phyloP scores from a whole-genome alignment of 37 sponge, comb jelly and placozoan genomes.

The Aplysina aerophoba region DNA sequence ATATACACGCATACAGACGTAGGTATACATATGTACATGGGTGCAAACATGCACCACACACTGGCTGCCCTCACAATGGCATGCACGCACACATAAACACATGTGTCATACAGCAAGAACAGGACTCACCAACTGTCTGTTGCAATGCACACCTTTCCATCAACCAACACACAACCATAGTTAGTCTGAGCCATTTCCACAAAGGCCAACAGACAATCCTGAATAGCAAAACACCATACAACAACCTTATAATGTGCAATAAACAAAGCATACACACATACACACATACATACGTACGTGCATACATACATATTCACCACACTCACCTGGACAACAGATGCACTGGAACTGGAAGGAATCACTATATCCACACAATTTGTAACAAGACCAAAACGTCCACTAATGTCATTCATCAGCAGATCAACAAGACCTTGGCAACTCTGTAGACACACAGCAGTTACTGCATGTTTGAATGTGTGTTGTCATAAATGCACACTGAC shows the following conservation, averaged over 20 bases:
- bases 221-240: neutral
- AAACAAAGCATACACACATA: no score
- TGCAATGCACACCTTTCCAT: slow-evolving; percentile 32
- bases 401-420: no score
- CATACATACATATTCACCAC: no score
- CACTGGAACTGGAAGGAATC: no score
- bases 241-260: neutral
- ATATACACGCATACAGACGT: neutral
- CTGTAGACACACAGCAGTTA: no score
- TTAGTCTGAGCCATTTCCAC: slow-evolving; percentile 43
- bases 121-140: slow-evolving; percentile 69
- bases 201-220: neutral
- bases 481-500: no score
- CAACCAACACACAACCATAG: slow-evolving; percentile 65
- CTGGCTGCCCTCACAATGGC: neutral
- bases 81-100: neutral
- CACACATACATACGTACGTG: no score
- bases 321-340: no score
- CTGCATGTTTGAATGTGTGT: no score
- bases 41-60: neutral
- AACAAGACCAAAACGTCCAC: no score
- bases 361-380: no score
- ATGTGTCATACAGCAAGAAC: neutral
- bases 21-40: neutral
- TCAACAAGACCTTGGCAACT: no score